These are phyloP conservation scores for Cantharis rustica DNA, from an alignment of 2,888 invertebrate genomes.

Conservation along the genomic window DNA sequence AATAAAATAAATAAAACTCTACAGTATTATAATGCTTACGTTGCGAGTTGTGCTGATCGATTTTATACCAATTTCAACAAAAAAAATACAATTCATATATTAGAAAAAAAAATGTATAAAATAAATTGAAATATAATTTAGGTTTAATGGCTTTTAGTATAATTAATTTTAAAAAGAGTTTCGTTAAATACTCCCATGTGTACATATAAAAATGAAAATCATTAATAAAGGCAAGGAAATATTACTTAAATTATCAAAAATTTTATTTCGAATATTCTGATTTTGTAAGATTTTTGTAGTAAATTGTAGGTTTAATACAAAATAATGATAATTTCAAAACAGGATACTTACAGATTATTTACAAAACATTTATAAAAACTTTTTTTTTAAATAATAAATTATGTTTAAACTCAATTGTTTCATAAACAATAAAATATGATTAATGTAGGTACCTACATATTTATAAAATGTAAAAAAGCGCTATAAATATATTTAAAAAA, in stretches of 20 bases:
- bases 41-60: not conserved
- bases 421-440: not conserved
- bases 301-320: not conserved
- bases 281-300: not conserved
- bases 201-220: not conserved
- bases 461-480: too few species aligned
- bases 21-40: not conserved
- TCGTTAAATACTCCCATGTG: not conserved
- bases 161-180: not conserved
- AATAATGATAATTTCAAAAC: not conserved
- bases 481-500: too few species aligned
- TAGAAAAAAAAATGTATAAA: too few species aligned
- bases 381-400: not conserved
- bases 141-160: not conserved
- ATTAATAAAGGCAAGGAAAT: not conserved
- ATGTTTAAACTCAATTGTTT: not conserved
- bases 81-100: not conserved
- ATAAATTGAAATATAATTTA: not conserved
- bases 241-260: too few species aligned
- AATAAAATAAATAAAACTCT: not conserved
- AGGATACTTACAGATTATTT: not conserved
- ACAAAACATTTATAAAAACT: not conserved
- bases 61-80: not conserved
- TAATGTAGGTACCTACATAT: too few species aligned
- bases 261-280: too few species aligned